These are phyloP conservation scores for Chaunax sp. DNA, from an alignment of 2,797 vertebrate species.

Conservation along the genomic window DNA sequence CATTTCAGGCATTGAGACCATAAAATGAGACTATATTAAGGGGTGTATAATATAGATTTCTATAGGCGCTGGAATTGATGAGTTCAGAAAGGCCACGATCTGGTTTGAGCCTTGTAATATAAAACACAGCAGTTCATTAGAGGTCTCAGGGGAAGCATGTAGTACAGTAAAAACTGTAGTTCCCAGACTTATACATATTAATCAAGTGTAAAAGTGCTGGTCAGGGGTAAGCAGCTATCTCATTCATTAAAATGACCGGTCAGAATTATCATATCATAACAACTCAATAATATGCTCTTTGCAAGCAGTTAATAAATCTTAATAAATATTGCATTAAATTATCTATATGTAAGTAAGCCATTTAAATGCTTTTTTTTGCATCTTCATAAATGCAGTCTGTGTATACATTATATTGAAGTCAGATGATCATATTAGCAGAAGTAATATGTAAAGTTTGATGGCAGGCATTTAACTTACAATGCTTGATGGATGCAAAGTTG, in stretches of 20 bases:
- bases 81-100: no score
- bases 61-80: no score
- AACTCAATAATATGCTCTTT: background rate
- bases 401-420: background rate
- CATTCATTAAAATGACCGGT: constrained; percentile 4
- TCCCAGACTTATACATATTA: background rate
- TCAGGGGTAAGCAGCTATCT: background rate
- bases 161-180: background rate
- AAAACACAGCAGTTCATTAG: no score
- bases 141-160: no score
- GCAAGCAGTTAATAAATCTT: background rate
- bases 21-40: no score
- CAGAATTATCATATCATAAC: background rate
- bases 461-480: no score
- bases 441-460: background rate
- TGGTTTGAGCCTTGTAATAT: no score
- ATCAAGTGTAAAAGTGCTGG: background rate
- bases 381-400: background rate
- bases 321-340: background rate
- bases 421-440: background rate
- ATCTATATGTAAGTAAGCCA: background rate
- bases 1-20: no score
- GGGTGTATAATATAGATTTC: no score
- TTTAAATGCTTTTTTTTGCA: background rate
- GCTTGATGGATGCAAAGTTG: background rate